Percentiles rank a stretch among this genome's conserved stretches.
These are phyloP conservation scores for Salpingus planirostris DNA, from an alignment of 2,888 invertebrate species.

Conservation along the genomic window DNA sequence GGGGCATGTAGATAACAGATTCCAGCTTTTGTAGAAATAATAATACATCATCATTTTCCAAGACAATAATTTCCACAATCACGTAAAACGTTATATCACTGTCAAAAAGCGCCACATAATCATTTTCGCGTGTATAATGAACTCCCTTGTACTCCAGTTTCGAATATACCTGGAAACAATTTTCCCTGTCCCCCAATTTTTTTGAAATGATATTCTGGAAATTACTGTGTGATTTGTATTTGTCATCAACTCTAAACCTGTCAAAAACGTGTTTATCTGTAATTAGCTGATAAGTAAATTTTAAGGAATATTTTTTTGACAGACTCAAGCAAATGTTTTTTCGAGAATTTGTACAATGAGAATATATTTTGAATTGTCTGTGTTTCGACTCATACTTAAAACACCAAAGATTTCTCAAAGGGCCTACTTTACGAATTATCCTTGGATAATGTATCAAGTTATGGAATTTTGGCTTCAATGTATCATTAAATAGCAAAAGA, in stretches of 20 bases:
- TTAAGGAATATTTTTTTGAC: conserved; percentile 20
- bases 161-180: not conserved
- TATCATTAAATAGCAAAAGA: conserved; percentile 15
- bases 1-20: not conserved
- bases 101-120: not conserved
- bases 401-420: conserved; percentile 1
- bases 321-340: conserved; percentile 24
- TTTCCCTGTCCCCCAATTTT: not conserved
- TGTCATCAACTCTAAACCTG: too few species aligned
- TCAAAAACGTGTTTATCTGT: not conserved
- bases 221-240: not conserved
- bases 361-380: conserved; percentile 21
- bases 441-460: conserved; percentile 20
- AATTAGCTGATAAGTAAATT: conserved; percentile 15
- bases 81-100: not conserved
- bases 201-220: not conserved
- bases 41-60: not conserved
- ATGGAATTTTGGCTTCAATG: conserved; percentile 22
- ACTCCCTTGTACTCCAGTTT: not conserved
- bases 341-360: conserved; percentile 20
- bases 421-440: conserved; percentile 6
- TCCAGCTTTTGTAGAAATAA: not conserved
- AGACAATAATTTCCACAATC: not conserved
- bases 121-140: not conserved
- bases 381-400: conserved; percentile 21